Evolutionary conservation across 1,140 invertebrate genomes (phyloP), one percentile per base, ranked within the genome.

Genomic region (Olivierus martensii): DNA sequence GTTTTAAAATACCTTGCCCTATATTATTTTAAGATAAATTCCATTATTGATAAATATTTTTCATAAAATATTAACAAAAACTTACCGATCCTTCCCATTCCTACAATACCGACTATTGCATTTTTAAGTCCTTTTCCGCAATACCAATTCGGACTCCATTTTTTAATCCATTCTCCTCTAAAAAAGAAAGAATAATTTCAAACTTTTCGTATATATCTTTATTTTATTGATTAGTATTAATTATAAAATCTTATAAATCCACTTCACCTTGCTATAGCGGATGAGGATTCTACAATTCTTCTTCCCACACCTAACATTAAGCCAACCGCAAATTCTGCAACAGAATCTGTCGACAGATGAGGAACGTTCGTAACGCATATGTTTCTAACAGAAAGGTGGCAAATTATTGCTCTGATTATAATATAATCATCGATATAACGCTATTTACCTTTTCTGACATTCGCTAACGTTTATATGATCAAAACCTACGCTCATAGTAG

Each of bases 401-500:
- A n/a, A n/a, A n/a, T n/a, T n/a, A n/a, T n/a, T n/a, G n/a, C n/a
- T n/a, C n/a, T n/a, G n/a, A n/a, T n/a, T n/a, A n/a, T n/a, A n/a
- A n/a, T n/a, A n/a, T n/a, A n/a, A 41, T 15, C 12, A 41, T 41
- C 14, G 2, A 2, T n/a, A 7, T 41, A 5, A 41, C n/a, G 39
- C 3, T 41, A 28, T 44, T 28, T 28, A 28, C 28, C 28, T 28
- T 28, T 28, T 28, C 28, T 28, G 4, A 62, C 80, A 75, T 55
- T 65, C 71, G 5, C 63, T 59, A 3, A 72, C 43, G 58, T 75
- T 70, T 51, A 76, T 66, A 52, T 77, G 74, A 38, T 77, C 73
- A 55, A 69, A 67, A 1, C 90, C 92, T 11, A 93, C 92, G 1
- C 89, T 93, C 72, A 92, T 85, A 0, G 90, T 92, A 0, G 77